A percentile compares a stretch with the other conserved stretches of the same genome.
Conservation (phyloP, 2,888 invertebrate species). For the Oxystoma pomonae region DNA sequence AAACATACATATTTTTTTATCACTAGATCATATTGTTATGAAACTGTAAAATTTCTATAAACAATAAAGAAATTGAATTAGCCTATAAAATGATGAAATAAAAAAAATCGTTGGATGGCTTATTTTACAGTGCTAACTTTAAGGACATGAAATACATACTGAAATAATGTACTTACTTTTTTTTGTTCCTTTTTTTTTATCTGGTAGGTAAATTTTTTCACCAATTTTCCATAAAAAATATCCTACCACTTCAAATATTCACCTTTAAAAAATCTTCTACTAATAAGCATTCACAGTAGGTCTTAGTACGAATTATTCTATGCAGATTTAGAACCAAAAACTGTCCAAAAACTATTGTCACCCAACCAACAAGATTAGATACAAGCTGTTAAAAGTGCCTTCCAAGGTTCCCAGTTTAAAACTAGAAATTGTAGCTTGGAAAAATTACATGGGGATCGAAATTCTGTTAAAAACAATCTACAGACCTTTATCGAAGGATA, state of each 20-base stretch:
- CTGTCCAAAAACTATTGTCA: constrained; percentile 15
- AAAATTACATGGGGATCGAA: constrained; percentile 80
- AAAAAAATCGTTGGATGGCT: no score
- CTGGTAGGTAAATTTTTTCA: no score
- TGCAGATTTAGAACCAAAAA: constrained; percentile 14
- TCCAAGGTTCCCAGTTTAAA: neutral
- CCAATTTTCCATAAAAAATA: no score
- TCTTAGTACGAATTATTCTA: constrained; percentile 11
- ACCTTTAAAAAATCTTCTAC: neutral
- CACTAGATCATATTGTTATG: no score
- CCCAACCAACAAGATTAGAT: constrained; percentile 18
- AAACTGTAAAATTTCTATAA: no score
- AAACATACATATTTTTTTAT: no score
- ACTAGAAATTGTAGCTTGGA: constrained; percentile 7
- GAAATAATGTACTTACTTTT: no score
- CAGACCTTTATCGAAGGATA: constrained; percentile 57
- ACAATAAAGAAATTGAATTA: no score
- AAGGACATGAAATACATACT: no score
- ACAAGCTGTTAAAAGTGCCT: neutral
- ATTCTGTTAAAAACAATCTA: constrained; percentile 78
- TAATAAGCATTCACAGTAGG: constrained; percentile 2
- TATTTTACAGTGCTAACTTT: no score
- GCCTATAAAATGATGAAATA: no score
- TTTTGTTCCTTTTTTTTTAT: no score
- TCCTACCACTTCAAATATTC: neutral